A percentile compares a stretch with the other conserved stretches of the same genome.
Evolutionary conservation across 2,888 invertebrate genomes (phyloP).

Genomic region (Cybosia mesomella): DNA sequence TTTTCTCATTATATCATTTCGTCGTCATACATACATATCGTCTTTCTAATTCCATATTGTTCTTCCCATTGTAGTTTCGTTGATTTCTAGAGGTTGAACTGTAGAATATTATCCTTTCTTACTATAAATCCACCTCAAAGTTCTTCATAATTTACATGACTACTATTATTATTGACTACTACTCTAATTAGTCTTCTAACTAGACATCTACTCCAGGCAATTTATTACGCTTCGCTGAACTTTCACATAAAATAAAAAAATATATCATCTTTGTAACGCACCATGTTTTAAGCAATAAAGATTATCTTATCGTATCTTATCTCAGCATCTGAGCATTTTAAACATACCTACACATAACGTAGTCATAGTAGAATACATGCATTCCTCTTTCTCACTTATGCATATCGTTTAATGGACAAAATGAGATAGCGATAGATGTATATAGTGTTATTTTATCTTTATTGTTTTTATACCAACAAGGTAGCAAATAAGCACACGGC

Average conservation of each 20-base stretch:
- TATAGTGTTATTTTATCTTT: too few species aligned
- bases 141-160: neutral
- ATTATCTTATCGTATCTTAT: slow-evolving; percentile 9
- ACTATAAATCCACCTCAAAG: neutral
- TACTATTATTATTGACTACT: too few species aligned
- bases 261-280: neutral
- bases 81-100: too few species aligned
- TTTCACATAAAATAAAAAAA: neutral
- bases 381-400: slow-evolving; percentile 4
- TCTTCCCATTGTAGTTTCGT: too few species aligned
- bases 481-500: too few species aligned
- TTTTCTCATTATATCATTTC: too few species aligned
- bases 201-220: neutral
- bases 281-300: neutral
- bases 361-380: neutral
- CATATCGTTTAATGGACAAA: neutral
- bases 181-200: too few species aligned
- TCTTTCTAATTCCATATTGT: too few species aligned
- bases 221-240: neutral
- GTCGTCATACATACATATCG: too few species aligned
- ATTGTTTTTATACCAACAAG: too few species aligned
- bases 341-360: neutral
- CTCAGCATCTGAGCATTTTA: neutral
- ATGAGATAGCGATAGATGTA: neutral
- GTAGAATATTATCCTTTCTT: too few species aligned